Conservation (phyloP, 2,113 vertebrate species). For the Heterocephalus glaber region DNA sequence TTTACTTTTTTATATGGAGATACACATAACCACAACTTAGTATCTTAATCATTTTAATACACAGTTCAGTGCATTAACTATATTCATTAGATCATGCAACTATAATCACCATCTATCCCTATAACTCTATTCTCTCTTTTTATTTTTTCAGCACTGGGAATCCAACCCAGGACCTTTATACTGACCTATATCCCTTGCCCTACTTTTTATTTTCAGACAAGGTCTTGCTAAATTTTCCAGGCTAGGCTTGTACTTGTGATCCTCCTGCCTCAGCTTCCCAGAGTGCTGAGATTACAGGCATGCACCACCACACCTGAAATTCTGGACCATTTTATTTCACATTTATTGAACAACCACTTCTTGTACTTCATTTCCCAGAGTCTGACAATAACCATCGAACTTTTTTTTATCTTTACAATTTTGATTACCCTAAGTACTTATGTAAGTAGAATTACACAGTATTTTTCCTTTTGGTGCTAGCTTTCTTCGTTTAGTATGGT, state of each 20-base stretch:
- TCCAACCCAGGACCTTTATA: neutral
- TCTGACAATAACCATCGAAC: neutral
- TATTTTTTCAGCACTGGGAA: neutral
- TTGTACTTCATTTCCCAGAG: neutral
- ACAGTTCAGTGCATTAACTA: neutral
- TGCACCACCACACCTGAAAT: neutral
- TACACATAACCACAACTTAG: neutral
- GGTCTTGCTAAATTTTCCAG: neutral
- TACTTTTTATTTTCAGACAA: neutral
- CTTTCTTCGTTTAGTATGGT: neutral
- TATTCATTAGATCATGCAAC: neutral
- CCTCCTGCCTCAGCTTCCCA: neutral
- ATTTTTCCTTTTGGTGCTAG: neutral
- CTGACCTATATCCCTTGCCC: neutral
- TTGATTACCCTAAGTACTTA: neutral
- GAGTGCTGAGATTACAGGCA: neutral
- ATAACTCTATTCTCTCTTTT: neutral
- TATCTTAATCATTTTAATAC: neutral
- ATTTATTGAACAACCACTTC: neutral
- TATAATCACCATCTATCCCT: neutral
- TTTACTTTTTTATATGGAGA: neutral
- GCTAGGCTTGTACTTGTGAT: neutral
- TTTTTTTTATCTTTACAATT: neutral
- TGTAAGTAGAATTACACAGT: neutral
- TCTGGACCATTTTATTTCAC: neutral